Percentiles rank a stretch among this genome's conserved stretches.
These are phyloP conservation scores for Byasa hedistus DNA, from an alignment of 2,888 invertebrate genomes.

Conservation along the genomic window DNA sequence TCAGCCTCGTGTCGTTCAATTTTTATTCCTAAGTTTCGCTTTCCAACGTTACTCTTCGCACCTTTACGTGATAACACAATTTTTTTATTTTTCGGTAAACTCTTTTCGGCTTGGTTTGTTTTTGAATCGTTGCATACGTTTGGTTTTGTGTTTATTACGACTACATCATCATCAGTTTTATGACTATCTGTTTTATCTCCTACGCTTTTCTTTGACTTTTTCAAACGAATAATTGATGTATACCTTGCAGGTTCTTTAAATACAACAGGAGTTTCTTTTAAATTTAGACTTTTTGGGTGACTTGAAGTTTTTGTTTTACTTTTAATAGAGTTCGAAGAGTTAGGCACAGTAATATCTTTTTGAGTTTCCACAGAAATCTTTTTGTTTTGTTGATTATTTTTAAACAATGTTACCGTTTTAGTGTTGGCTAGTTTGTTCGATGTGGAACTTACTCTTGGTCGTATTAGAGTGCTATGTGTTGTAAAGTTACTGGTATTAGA, in stretches of 20 bases:
- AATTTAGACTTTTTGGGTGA: not conserved
- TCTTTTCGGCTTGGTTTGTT: constrained; percentile 7
- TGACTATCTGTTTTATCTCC: constrained; percentile 12
- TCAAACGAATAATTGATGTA: constrained; percentile 2
- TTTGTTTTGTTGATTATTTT: constrained; percentile 32
- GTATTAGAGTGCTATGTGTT: constrained; percentile 1
- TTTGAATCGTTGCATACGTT: constrained; percentile 1
- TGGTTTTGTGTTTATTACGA: not conserved
- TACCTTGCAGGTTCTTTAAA: constrained; percentile 17
- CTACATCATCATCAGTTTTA: not conserved
- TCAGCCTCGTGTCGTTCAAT: constrained; percentile 30
- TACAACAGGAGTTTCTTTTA: constrained; percentile 12
- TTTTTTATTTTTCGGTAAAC: constrained; percentile 9
- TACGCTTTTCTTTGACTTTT: constrained; percentile 21
- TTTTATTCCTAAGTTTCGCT: constrained; percentile 20
- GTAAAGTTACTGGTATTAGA: constrained; percentile 18
- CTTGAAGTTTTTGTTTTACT: not conserved
- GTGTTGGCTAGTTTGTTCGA: constrained; percentile 11
- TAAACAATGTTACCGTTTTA: constrained; percentile 31
- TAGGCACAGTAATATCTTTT: not conserved
- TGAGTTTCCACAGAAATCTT: constrained; percentile 27
- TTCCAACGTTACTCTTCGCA: constrained; percentile 9
- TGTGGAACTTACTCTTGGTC: not conserved
- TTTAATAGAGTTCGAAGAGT: not conserved
- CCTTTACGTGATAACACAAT: constrained; percentile 22